Evolutionary conservation across 35 echinoderm and acorn worm genomes (phyloP).

Genomic region (Chiridota heheva): DNA sequence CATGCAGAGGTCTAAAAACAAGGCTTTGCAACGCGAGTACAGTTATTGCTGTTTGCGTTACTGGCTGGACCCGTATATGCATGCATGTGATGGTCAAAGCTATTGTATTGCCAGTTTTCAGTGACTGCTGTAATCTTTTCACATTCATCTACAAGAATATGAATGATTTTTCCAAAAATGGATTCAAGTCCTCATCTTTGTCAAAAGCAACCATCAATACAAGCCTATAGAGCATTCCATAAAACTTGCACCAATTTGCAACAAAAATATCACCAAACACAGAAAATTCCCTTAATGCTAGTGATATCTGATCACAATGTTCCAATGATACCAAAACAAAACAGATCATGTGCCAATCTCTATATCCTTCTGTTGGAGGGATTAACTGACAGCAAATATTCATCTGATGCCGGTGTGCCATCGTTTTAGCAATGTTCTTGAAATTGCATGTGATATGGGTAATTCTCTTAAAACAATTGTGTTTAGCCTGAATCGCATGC

Average conservation of each 20-base stretch:
- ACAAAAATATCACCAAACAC: conserved; percentile 44
- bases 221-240: conserved; percentile 13
- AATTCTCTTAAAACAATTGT: conserved; percentile 42
- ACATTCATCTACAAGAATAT: conserved; percentile 5
- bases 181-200: conserved; percentile 28
- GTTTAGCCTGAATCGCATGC: conserved; percentile 38
- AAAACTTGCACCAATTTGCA: conserved; percentile 39
- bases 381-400: conserved; percentile 12
- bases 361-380: background rate
- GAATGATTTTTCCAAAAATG: conserved; percentile 45
- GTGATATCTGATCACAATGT: conserved; percentile 11
- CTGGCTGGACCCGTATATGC: background rate
- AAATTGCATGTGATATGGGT: conserved; percentile 59
- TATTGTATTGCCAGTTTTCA: background rate
- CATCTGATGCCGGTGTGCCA: conserved; percentile 38
- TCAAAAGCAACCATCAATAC: conserved; percentile 33
- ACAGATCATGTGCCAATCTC: conserved; percentile 40
- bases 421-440: conserved; percentile 49
- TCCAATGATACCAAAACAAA: conserved; percentile 26
- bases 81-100: background rate
- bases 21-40: conserved; percentile 40
- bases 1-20: conserved; percentile 41
- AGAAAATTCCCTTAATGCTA: background rate
- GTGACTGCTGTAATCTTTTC: background rate
- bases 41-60: background rate